Evolutionary conservation across 2,113 vertebrate species (phyloP), one percentile per base, ranked within the genome.

Genomic region (Anarrhichthys ocellatus): DNA sequence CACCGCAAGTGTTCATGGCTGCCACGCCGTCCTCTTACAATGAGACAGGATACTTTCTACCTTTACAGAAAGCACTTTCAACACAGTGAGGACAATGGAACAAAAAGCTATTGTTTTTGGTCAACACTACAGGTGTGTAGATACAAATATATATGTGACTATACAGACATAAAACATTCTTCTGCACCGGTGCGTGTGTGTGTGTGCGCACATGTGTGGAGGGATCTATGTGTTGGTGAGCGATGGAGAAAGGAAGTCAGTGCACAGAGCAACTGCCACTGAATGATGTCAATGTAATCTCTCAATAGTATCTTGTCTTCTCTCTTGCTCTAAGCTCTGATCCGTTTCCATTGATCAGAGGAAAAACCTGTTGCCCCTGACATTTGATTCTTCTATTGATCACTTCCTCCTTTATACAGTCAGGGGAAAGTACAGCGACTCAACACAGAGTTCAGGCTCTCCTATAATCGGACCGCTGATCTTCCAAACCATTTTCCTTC

Each of bases 351-450:
- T 95, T 95, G 95, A 96, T 96, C 94, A 95, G 92, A 92, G 90
- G 87, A 93, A 91, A 94, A 93, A 94, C 91, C 93, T 94, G 93
- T 93, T 92, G 94, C 91, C 91, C 74, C 92, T 91, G 95, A 96
- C 93, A 95, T 94, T 91, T 90, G 94, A 95, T 93, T 94, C 93
- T 84, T 85, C 81, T 93, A 95, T 95, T 91, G 95, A 96, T 94
- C 93, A 94, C 94, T 95, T 96, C 95, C 93, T 95, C 90, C 92
- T 95, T 94, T 87, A 94, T 93, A 94, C 92, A 94, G 93, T 94
- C 82, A 61, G 83, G 87, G 85, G 87, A 93, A 93, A 94, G 92
- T 91, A 88, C 89, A 92, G 92, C 73, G 61, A 87, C 89, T 92
- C 87, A 72, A 92, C 90, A 70, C 83, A 62, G 81, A 82, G 83